Evolutionary conservation across 2,888 invertebrate genomes (phyloP).

Genomic region (Lysandra bellargus): DNA sequence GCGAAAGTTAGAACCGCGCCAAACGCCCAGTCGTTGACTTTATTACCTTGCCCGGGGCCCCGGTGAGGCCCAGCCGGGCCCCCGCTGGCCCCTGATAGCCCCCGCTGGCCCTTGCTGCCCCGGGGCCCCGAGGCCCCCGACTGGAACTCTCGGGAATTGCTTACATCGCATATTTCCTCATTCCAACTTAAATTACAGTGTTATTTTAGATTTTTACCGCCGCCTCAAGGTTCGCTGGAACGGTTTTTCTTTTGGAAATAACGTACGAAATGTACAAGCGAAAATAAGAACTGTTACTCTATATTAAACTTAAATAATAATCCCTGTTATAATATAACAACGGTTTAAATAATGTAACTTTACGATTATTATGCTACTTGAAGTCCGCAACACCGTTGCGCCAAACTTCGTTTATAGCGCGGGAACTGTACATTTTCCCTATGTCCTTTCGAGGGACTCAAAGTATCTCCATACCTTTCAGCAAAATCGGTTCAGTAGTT

Average conservation of each 20-base stretch:
- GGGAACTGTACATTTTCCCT: too few species aligned
- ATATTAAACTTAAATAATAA: background rate
- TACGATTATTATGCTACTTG: too few species aligned
- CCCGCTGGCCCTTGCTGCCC: background rate
- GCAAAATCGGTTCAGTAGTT: too few species aligned
- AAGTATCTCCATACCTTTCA: too few species aligned
- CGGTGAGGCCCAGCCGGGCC: background rate
- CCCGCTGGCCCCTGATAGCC: background rate
- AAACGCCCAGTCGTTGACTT: constrained; percentile 37
- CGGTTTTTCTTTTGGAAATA: constrained; percentile 1
- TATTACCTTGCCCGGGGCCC: constrained; percentile 37
- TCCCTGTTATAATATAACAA: background rate
- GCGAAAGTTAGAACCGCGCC: constrained; percentile 16
- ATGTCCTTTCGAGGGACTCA: too few species aligned
- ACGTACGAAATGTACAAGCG: background rate
- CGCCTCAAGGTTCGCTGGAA: background rate
- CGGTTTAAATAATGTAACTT: too few species aligned
- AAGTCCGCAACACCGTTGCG: too few species aligned
- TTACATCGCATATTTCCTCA: constrained; percentile 29
- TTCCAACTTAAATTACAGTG: constrained; percentile 28
- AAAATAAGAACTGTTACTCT: background rate
- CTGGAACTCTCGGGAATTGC: background rate
- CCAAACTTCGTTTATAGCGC: too few species aligned
- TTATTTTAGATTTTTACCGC: constrained; percentile 17
- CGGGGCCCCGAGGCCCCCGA: background rate